These are phyloP conservation scores for Numida meleagris DNA, from an alignment of 2,113 vertebrate species.

Conservation along the genomic window DNA sequence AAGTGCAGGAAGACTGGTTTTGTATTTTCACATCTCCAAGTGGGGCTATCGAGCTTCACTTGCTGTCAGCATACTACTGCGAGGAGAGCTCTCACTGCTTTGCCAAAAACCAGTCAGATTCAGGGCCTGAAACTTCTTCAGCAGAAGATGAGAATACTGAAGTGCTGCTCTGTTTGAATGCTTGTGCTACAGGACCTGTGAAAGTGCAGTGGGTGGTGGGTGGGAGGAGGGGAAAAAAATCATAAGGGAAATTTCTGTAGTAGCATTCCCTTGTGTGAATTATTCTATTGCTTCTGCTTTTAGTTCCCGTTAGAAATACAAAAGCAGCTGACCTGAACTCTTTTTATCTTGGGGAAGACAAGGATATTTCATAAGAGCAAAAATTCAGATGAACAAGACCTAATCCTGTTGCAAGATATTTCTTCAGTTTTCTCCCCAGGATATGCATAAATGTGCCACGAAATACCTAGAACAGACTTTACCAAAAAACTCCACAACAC, in stretches of 20 bases:
- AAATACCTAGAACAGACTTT: neutral
- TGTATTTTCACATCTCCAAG: neutral
- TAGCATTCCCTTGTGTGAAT: neutral
- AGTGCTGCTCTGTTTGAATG: neutral
- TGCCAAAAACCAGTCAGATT: neutral
- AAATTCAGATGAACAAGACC: neutral
- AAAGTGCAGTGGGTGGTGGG: neutral
- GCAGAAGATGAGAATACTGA: neutral
- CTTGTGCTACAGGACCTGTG: neutral
- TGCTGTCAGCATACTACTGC: rapidly evolving
- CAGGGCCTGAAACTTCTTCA: neutral
- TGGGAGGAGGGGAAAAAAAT: neutral
- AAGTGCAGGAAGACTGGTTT: neutral
- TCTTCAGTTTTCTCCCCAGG: neutral
- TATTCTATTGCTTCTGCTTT: neutral
- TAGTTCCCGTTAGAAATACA: neutral
- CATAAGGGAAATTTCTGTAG: neutral
- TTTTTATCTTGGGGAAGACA: rapidly evolving
- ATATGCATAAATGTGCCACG: neutral
- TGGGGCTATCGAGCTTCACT: rapidly evolving
- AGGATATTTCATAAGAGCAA: neutral
- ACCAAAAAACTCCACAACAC: neutral
- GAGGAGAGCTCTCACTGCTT: neutral
- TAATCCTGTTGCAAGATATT: neutral
- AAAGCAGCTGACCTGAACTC: neutral